Evolutionary conservation across 2,113 vertebrate genomes (phyloP), one percentile per base, ranked within the genome.

Genomic region (Ursus arctos): DNA sequence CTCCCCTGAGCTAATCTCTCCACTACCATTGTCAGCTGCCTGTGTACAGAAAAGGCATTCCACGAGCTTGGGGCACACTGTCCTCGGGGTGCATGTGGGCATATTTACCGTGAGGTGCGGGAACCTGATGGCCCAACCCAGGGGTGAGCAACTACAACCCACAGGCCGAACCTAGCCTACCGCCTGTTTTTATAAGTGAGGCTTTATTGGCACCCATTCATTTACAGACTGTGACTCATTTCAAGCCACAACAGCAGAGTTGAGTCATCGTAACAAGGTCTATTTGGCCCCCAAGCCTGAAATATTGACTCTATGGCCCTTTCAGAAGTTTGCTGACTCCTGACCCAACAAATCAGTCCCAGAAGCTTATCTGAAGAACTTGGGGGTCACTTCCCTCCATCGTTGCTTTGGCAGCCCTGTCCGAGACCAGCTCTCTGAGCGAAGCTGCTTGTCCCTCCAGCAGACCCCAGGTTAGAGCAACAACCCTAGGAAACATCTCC

Each of bases 231-330:
- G 0, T 53, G 40, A 76, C 8, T 72, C 22, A 65, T 74, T 93
- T 80, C 36, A 82, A 94, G 43, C 43, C 79, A 33, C 26, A 51
- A 47, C 65, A 86, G 51, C 22, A 79, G 28, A 33, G n/a, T 4
- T 61, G 79, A 90, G 49, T 97, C 57, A 57, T n/a, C 47, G 26
- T 47, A 40, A 88, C n/a, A 69, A 36, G 15, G 82, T 80, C 59
- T n/a, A 7, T 89, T 95, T 87, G 83, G 14, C 79, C n/a, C 83
- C 84, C 72, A 86, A 65, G 92, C 36, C 53, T 61, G 86, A 95
- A 82, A 21, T 65, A 63, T 89, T 92, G 71, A 72, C 22, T 80
- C 16, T 33, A 40, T 59, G 61, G 7, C 24, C 36, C 36, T 86
- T 67, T 92, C 7, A 51, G 53, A 63, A 40, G 24, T 63, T 86